These are phyloP conservation scores for Ifrita kowaldi DNA, from an alignment of 2,113 vertebrate species.

Conservation along the genomic window DNA sequence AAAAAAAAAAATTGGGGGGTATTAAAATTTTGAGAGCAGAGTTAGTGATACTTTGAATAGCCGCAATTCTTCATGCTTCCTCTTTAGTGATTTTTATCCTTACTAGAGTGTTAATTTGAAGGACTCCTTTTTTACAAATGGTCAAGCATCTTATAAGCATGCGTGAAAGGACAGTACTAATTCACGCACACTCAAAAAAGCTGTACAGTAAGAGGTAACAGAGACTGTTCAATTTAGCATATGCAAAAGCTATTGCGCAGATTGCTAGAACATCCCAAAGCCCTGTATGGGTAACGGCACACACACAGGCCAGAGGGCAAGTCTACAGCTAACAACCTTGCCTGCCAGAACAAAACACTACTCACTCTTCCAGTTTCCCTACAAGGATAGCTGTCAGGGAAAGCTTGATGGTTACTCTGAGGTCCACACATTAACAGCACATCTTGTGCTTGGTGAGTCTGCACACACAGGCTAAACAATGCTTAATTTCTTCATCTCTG, in stretches of 20 bases:
- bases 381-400: fast-evolving
- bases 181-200: not conserved
- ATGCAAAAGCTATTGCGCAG: not conserved
- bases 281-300: not conserved
- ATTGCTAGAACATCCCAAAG: not conserved
- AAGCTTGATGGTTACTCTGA: not conserved
- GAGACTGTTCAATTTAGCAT: not conserved
- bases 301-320: not conserved
- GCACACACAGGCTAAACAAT: not conserved
- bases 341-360: not conserved
- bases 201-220: fast-evolving
- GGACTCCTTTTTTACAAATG: not conserved
- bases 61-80: not conserved
- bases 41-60: not conserved
- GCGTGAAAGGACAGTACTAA: not conserved
- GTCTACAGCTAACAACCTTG: not conserved
- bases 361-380: not conserved
- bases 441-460: not conserved
- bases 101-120: not conserved
- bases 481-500: not conserved
- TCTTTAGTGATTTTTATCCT: not conserved
- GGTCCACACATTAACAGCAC: not conserved
- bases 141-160: not conserved
- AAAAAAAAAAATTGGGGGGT: fast-evolving
- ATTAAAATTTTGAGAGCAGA: not conserved